phyloP scores from a whole-genome alignment of 2,113 vertebrate genomes.

The Tupaia tana region DNA sequence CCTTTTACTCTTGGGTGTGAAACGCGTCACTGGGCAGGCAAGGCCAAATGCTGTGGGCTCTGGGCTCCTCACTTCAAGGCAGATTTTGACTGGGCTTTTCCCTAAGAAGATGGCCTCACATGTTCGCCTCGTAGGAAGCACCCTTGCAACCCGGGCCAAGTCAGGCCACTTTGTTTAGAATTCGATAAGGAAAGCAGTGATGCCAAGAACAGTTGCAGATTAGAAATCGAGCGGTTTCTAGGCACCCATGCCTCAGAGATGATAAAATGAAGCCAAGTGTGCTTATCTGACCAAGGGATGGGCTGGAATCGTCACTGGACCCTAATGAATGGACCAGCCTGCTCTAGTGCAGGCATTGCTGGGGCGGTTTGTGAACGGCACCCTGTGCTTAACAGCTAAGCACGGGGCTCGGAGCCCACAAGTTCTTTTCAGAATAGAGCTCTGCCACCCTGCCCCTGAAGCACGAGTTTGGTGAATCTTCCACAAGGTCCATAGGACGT shows the following conservation, averaged over 20 bases:
- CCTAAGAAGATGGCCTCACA: background rate
- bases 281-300: background rate
- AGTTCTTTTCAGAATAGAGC: conserved; percentile 37
- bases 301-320: background rate
- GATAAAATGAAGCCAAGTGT: background rate
- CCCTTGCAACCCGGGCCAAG: background rate
- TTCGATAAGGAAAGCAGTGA: background rate
- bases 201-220: background rate
- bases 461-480: conserved; percentile 75
- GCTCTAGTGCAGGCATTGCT: background rate
- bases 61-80: background rate
- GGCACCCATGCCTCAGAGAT: background rate
- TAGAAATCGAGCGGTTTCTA: background rate
- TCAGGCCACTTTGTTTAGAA: background rate
- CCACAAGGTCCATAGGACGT: conserved; percentile 72
- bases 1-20: background rate
- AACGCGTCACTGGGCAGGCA: background rate
- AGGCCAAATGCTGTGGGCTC: background rate
- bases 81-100: background rate
- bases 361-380: background rate
- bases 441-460: conserved; percentile 58
- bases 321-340: background rate
- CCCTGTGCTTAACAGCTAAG: background rate
- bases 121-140: background rate
- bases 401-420: conserved; percentile 40